phyloP scores from a whole-genome alignment of 2,113 vertebrate genomes.

The Felis chaus region DNA sequence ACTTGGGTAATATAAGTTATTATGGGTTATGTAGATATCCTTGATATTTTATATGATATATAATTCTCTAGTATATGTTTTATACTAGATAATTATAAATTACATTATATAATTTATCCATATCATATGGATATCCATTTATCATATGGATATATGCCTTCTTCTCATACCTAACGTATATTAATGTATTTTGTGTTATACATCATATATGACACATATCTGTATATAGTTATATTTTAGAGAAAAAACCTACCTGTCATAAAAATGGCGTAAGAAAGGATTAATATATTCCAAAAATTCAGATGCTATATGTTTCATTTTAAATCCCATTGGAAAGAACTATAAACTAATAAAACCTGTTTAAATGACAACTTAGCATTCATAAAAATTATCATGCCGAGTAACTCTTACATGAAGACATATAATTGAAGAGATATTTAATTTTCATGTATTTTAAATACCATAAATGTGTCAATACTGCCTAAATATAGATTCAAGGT shows the following conservation, averaged over 20 bases:
- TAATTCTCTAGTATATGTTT: not conserved
- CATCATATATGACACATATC: not conserved
- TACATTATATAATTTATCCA: not conserved
- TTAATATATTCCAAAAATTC: not conserved
- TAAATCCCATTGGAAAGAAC: not conserved
- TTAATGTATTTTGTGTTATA: not conserved
- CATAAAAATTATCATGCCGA: not conserved
- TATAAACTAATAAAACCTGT: not conserved
- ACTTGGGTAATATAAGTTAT: not conserved
- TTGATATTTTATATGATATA: not conserved
- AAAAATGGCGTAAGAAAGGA: not conserved
- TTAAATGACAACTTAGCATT: not conserved
- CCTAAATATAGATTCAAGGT: not conserved
- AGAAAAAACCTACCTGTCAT: not conserved
- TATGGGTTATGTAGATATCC: not conserved
- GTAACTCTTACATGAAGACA: not conserved
- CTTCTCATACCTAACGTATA: not conserved
- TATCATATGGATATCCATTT: not conserved
- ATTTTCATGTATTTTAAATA: not conserved
- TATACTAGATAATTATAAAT: not conserved
- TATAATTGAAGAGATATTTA: not conserved
- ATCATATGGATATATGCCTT: not conserved
- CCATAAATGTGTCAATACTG: not conserved
- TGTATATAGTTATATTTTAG: not conserved
- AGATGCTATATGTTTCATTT: not conserved